A percentile compares a stretch with the other conserved stretches of the same genome.
Conservation (phyloP, 2,113 vertebrate genomes). For the Hippoglossus stenolepis region DNA sequence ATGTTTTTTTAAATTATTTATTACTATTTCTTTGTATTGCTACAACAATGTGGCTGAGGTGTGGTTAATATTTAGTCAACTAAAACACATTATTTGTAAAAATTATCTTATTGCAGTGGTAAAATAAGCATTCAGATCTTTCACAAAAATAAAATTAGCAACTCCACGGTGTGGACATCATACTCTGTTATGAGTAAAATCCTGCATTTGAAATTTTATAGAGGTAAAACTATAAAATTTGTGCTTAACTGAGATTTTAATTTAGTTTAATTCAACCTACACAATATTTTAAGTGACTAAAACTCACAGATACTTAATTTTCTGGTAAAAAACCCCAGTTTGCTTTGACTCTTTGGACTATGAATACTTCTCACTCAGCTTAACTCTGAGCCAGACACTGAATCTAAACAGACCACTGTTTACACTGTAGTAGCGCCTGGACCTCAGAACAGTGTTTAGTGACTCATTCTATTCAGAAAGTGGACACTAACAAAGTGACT, state of each 20-base stretch:
- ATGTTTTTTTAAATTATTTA: too few species aligned
- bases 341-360: neutral
- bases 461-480: slow-evolving; percentile 25
- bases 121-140: neutral
- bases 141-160: neutral
- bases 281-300: neutral
- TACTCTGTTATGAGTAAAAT: neutral
- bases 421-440: neutral
- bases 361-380: slow-evolving; percentile 7
- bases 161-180: too few species aligned
- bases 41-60: neutral
- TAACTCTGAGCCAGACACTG: neutral
- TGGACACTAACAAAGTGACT: slow-evolving; percentile 3
- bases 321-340: neutral
- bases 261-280: too few species aligned
- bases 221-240: too few species aligned
- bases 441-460: slow-evolving; percentile 14
- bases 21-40: neutral
- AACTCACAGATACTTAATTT: neutral
- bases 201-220: too few species aligned
- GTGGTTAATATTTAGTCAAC: neutral
- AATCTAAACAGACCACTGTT: slow-evolving; percentile 6
- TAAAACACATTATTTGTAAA: neutral
- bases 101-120: neutral
- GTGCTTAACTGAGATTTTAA: neutral